Base-by-base conservation (phyloP, 2,888 invertebrate genomes). In the Scaptomyza tumidula region DNA sequence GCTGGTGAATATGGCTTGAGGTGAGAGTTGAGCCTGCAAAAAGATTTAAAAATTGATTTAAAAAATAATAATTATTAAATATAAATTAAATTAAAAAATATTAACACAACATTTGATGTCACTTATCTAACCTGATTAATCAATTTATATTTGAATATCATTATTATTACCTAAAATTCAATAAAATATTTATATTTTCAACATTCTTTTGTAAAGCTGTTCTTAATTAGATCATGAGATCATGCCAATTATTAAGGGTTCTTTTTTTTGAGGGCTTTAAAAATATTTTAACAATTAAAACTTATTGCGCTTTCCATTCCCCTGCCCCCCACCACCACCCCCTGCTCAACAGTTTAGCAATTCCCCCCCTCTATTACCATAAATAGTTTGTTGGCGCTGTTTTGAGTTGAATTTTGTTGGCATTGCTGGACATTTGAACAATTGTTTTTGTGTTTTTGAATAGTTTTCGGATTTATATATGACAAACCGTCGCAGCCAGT, bases 1-100 rank as follows among this genome's bases (percentile, higher is more conserved):
- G 80, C 97, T 97, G 16, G 98, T 97, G 91, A 98, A 98, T 79
- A 98, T 97, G 0, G 98, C 98, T 92, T 98, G 97, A 0, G 97
- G 97, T 35, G 96, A 95, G 81, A 95, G 93, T 69, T 93, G 93
- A 1, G 94, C 93, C 93, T 95, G 90, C 31, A 88, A 27, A 6
- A 0, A 7, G 2, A 64, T 16, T 16, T 45, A 11, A 19, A 9
- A 29, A 29, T 7, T 29, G 7, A 29, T 29, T 29, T 6, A 7
- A 29, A 9, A 9, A 29, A 29, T 29, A 6, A 7, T 24, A 24
- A 29, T 5, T 29, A 6, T 29, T 7, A 0, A 29, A 29, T 29
- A 1, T 29, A 0, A 29, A 29, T 9, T 5, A 5, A 10, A 44
- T 29, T 33, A 4, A 14, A 24, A 24, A 24, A 24, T 24, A 24